These are phyloP conservation scores for Rhyacophila brunnea DNA, from an alignment of 1,140 invertebrate species.

Conservation along the genomic window DNA sequence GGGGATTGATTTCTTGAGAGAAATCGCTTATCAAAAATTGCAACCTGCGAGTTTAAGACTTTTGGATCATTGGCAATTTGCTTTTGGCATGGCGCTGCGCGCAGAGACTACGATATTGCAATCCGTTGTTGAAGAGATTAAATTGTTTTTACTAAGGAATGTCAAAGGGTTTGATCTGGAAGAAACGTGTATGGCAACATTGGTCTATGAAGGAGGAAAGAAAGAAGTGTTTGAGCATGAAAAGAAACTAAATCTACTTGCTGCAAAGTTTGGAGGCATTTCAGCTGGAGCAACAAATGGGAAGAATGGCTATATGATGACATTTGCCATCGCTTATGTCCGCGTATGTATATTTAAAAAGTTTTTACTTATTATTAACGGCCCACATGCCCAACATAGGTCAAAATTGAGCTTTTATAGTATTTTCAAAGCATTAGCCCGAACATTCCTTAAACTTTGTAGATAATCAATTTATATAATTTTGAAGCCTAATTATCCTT, in stretches of 20 bases:
- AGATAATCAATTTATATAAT: no score
- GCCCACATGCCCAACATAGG: no score
- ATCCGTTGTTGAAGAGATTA: slow-evolving; percentile 57
- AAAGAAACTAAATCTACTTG: slow-evolving; percentile 63
- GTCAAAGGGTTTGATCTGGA: slow-evolving; percentile 66
- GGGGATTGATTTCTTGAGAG: slow-evolving; percentile 85
- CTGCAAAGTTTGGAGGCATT: slow-evolving; percentile 54
- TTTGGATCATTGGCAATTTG: slow-evolving; percentile 97
- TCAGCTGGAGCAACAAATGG: slow-evolving; percentile 70
- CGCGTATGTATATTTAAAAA: slow-evolving; percentile 58
- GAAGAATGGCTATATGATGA: slow-evolving; percentile 69
- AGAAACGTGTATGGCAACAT: slow-evolving; percentile 64
- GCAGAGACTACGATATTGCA: slow-evolving; percentile 57
- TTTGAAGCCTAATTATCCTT: no score
- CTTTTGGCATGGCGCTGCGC: slow-evolving; percentile 88
- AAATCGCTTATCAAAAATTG: slow-evolving; percentile 74
- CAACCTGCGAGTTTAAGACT: slow-evolving; percentile 92
- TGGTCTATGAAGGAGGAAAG: slow-evolving; percentile 64
- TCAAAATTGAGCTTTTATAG: no score
- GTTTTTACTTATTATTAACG: no score
- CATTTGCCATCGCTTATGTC: slow-evolving; percentile 75
- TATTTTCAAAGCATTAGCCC: no score
- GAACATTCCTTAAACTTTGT: no score
- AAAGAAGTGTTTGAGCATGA: slow-evolving; percentile 62
- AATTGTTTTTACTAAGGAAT: slow-evolving; percentile 66